Conservation (phyloP, 2,888 invertebrate species). For the Amblyteles armatorius region DNA sequence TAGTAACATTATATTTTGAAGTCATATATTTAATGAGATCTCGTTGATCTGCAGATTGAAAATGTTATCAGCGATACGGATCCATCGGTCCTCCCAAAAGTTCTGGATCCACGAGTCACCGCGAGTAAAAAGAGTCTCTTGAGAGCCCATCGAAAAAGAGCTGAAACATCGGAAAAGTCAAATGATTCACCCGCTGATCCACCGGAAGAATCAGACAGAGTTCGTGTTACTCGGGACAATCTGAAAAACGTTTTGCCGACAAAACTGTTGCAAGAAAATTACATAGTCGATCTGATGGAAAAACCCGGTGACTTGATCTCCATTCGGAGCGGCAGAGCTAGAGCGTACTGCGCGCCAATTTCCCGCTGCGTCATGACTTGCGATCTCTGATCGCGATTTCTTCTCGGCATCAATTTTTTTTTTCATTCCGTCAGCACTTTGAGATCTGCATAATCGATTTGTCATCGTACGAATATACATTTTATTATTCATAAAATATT, state of each 20-base stretch:
- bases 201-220: slow-evolving; percentile 9
- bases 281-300: slow-evolving; percentile 87
- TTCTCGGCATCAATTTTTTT: slow-evolving; percentile 3
- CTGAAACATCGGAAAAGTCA: neutral
- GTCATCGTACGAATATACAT: slow-evolving; percentile 22
- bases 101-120: neutral
- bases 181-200: neutral
- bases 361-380: slow-evolving; percentile 46
- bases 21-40: neutral
- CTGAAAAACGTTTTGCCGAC: slow-evolving; percentile 82
- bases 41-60: neutral
- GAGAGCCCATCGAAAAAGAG: neutral
- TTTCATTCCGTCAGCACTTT: neutral
- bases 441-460: neutral
- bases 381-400: slow-evolving; percentile 17
- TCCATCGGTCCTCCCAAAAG: neutral
- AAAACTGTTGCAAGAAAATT: slow-evolving; percentile 87
- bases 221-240: slow-evolving; percentile 31
- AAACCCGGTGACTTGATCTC: slow-evolving; percentile 85
- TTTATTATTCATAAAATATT: slow-evolving; percentile 47
- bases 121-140: slow-evolving; percentile 31
- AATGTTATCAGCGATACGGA: neutral
- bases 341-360: slow-evolving; percentile 78
- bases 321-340: slow-evolving; percentile 83
- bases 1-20: too few species aligned